Conservation (phyloP, 2,113 vertebrate species). For the Haliaeetus leucogaster region DNA sequence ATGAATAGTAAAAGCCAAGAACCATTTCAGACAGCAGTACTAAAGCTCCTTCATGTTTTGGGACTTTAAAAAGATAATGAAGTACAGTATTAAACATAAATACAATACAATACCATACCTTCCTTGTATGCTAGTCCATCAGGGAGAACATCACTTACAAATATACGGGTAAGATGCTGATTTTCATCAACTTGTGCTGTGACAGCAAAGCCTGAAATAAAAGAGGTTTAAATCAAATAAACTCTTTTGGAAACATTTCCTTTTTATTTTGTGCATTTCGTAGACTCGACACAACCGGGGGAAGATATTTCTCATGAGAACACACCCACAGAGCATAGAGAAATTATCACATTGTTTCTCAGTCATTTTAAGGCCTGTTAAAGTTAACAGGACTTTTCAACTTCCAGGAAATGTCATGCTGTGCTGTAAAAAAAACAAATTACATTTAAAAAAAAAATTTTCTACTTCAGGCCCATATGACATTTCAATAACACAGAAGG, state of each 20-base stretch:
- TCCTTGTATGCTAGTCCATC: conserved; percentile 82
- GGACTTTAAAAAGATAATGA: not conserved
- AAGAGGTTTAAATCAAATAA: not conserved
- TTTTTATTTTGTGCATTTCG: not conserved
- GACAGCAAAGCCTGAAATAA: conserved; percentile 84
- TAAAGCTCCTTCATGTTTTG: not conserved
- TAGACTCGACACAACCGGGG: not conserved
- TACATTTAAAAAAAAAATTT: not conserved
- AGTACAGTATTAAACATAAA: not conserved
- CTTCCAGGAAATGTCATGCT: not conserved
- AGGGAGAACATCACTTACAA: conserved; percentile 87
- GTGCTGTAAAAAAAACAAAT: not conserved
- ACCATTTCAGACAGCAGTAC: not conserved
- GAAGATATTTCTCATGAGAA: not conserved
- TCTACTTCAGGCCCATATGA: not conserved
- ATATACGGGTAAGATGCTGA: conserved; percentile 80
- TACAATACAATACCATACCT: conserved; percentile 71
- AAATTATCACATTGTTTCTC: not conserved
- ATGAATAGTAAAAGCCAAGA: not conserved
- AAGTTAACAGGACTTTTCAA: not conserved
- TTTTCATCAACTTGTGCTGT: conserved; percentile 83
- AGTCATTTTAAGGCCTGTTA: not conserved
- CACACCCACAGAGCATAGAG: not conserved
- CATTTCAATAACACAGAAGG: not conserved
- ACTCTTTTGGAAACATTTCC: not conserved